Conservation (phyloP, 2,797 vertebrate species). For the Spatula clypeata region DNA sequence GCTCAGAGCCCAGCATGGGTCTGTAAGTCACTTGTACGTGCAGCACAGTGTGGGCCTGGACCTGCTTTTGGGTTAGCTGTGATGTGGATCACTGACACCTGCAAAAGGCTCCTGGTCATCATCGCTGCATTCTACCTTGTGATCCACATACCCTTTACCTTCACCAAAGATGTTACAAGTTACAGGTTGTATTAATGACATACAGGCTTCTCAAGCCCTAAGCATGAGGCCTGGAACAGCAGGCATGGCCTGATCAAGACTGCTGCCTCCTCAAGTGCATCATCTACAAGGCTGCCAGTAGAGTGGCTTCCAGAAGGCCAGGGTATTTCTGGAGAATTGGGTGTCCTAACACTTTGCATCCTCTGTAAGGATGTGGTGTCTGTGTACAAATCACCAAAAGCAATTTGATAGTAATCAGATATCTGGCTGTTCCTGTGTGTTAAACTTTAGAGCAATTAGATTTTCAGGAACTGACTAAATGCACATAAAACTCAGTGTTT, state of each 20-base stretch:
- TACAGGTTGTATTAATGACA: background rate
- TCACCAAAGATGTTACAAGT: background rate
- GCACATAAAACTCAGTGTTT: background rate
- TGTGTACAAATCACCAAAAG: background rate
- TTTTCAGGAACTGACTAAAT: background rate
- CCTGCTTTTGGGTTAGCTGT: background rate
- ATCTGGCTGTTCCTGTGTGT: background rate
- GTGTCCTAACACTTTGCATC: background rate
- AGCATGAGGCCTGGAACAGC: accelerated
- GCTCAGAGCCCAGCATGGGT: accelerated
- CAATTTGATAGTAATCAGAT: background rate
- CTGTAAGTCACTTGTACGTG: too few relatives aligned
- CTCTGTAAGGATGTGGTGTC: background rate
- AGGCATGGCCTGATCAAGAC: accelerated
- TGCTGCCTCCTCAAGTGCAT: background rate
- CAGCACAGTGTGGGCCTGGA: background rate
- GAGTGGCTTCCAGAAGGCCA: background rate
- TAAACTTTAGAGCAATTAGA: background rate
- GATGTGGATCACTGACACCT: accelerated
- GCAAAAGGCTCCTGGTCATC: accelerated
- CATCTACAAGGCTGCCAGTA: background rate
- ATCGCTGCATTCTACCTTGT: background rate
- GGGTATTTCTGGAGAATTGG: background rate
- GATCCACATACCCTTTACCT: background rate
- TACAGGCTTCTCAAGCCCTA: background rate